Percentiles rank a stretch among this genome's conserved stretches.
These are phyloP conservation scores for Hecatera dysodea DNA, from an alignment of 2,888 invertebrate genomes.

Conservation along the genomic window DNA sequence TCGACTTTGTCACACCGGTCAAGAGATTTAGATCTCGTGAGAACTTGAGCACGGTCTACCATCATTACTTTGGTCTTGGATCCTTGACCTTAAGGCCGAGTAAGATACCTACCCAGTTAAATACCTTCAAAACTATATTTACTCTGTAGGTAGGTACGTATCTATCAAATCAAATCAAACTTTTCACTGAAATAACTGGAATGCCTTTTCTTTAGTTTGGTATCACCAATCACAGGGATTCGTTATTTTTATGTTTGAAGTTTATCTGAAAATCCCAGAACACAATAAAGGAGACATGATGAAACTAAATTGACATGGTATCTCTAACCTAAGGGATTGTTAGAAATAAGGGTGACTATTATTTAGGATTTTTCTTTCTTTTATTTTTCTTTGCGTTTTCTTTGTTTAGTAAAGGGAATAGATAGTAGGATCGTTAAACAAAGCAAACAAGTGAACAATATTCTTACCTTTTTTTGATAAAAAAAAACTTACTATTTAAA, in stretches of 20 bases:
- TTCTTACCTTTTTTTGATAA: not conserved
- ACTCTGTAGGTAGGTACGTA: not conserved
- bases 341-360: not conserved
- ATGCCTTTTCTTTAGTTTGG: not conserved
- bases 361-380: not conserved
- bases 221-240: not conserved
- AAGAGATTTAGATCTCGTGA: no score
- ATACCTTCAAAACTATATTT: not conserved
- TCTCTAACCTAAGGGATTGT: constrained; percentile 6
- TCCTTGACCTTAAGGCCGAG: no score
- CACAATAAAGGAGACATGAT: constrained; percentile 24
- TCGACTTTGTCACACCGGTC: no score
- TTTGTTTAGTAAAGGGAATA: not conserved
- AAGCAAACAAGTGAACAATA: not conserved
- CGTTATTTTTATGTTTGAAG: constrained; percentile 1
- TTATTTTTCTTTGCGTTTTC: constrained; percentile 4
- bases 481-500: not conserved
- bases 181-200: no score
- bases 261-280: constrained; percentile 2
- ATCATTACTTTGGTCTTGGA: no score
- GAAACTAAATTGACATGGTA: constrained; percentile 26
- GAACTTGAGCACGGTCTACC: no score
- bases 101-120: no score
- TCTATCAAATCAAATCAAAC: not conserved
- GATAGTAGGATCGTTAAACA: not conserved